These are phyloP conservation scores for Hippocampus kuda DNA, from an alignment of 2,797 vertebrate species.

Conservation along the genomic window DNA sequence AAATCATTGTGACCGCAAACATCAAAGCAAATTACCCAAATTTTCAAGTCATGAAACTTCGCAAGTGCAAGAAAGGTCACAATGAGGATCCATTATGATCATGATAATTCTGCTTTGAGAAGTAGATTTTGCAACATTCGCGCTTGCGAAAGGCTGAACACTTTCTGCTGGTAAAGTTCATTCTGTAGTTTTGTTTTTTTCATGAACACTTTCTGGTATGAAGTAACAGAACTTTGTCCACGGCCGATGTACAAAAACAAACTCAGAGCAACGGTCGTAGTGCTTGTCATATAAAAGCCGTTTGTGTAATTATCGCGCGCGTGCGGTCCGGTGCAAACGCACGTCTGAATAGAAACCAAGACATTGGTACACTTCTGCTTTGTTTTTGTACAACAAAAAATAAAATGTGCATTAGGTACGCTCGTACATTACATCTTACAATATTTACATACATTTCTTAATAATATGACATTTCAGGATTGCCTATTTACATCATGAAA, in stretches of 20 bases:
- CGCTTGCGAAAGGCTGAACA: constrained; percentile 29
- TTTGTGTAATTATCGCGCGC: constrained; percentile 73
- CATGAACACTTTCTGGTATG: constrained; percentile 64
- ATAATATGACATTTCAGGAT: constrained; percentile 94
- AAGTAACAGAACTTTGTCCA: constrained; percentile 70
- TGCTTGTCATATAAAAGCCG: constrained; percentile 89
- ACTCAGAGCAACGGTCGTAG: constrained; percentile 74
- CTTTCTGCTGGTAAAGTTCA: constrained; percentile 74
- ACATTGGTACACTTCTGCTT: constrained; percentile 90
- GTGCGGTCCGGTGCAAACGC: constrained; percentile 72
- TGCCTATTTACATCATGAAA: constrained; percentile 99
- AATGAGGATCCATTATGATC: neutral
- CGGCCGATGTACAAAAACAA: constrained; percentile 48
- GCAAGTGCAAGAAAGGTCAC: constrained; percentile 4
- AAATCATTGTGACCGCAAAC: neutral
- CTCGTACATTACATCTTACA: constrained; percentile 99
- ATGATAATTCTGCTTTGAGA: neutral
- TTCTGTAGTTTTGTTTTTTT: constrained; percentile 43
- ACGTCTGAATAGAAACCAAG: constrained; percentile 93
- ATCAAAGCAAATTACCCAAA: neutral
- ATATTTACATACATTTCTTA: constrained; percentile 92
- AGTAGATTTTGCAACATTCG: constrained; percentile 14
- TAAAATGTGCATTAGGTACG: constrained; percentile 99
- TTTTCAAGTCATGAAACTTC: neutral
- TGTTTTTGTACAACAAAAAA: constrained; percentile 98